Evolutionary conservation across 1,140 invertebrate species (phyloP), one percentile per base, ranked within the genome.

Genomic region (Mactra quadrangularis): DNA sequence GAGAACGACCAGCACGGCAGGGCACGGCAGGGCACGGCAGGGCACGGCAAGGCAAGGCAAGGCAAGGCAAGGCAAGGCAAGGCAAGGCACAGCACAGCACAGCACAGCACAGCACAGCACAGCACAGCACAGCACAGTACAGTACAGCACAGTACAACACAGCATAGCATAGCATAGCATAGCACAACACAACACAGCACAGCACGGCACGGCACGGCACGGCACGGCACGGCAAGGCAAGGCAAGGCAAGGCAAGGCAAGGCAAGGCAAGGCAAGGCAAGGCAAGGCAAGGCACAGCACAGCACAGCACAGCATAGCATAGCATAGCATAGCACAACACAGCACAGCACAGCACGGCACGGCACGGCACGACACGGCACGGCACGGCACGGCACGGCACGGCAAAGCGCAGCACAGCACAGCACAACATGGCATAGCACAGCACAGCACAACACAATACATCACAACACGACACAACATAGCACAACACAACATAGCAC

Each of bases 321-420:
- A 22, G 78, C 74, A 78, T 33, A 25, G 35, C 59, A 77, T 47
- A 82, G 84, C 64, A 76, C 71, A 85, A 41, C 71, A 81, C 71
- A 74, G 83, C 78, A 85, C 72, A 75, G 83, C 68, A 82, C 78
- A 82, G 77, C 62, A 79, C n/a, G n/a, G n/a, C n/a, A n/a, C n/a
- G n/a, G n/a, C n/a, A n/a, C n/a, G n/a, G n/a, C n/a, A n/a, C n/a
- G n/a, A n/a, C n/a, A n/a, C n/a, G n/a, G n/a, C n/a, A n/a, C n/a
- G n/a, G n/a, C 59, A 64, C 50, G 66, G 60, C 77, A 50, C 38
- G n/a, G n/a, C n/a, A n/a, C n/a, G n/a, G n/a, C n/a, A n/a, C n/a
- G n/a, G n/a, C n/a, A n/a, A n/a, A n/a, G 75, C 83, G 72, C 64
- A 59, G 74, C 72, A 83, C 60, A 66, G 59, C 72, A 83, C 50